These are phyloP conservation scores for Panthera leo DNA, from an alignment of 2,113 vertebrate genomes.

Conservation along the genomic window DNA sequence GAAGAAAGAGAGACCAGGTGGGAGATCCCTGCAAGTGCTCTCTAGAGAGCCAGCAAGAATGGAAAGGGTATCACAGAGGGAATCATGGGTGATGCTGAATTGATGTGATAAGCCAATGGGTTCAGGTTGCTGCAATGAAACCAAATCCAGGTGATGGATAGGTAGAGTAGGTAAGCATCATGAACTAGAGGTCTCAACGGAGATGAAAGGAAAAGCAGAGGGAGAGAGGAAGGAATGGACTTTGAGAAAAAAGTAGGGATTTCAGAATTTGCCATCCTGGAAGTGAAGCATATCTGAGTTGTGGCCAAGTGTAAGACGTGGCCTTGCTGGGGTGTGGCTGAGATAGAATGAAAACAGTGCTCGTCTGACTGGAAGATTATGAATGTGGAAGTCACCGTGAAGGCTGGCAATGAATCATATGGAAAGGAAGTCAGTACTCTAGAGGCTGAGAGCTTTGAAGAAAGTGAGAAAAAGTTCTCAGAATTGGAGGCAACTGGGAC, in stretches of 20 bases:
- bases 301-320: not conserved
- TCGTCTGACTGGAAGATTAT: not conserved
- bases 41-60: not conserved
- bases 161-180: not conserved
- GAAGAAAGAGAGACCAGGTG: not conserved
- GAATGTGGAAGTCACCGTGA: not conserved
- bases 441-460: not conserved
- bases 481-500: not conserved
- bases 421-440: not conserved
- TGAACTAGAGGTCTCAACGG: not conserved
- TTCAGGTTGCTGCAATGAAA: not conserved
- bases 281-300: not conserved
- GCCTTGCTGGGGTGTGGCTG: not conserved
- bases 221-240: not conserved
- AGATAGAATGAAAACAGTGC: not conserved
- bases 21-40: not conserved
- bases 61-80: not conserved
- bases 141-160: not conserved
- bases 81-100: rapidly evolving
- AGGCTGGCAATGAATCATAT: not conserved
- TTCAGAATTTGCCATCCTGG: not conserved
- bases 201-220: not conserved
- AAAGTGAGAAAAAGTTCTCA: not conserved
- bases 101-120: not conserved
- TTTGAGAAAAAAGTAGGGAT: not conserved